Evolutionary conservation across 2,888 invertebrate species (phyloP).

Genomic region (Mylabris sibirica): DNA sequence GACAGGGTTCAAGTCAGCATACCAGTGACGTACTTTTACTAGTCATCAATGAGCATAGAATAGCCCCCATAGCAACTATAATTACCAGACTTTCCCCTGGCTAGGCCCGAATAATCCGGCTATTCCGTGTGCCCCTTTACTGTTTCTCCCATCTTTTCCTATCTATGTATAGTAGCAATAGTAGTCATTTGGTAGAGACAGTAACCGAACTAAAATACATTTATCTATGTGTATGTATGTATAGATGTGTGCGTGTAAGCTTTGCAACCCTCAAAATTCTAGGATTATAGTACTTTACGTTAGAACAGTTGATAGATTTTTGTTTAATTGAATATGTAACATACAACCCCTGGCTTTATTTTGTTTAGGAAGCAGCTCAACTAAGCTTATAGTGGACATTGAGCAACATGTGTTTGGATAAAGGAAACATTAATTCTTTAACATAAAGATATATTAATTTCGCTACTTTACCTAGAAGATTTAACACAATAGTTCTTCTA

Average conservation of each 20-base stretch:
- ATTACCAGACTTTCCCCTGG: conserved; percentile 58
- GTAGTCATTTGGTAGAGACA: conserved; percentile 39
- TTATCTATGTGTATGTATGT: conserved; percentile 40
- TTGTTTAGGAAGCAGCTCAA: conserved; percentile 55
- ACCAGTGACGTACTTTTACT: conserved; percentile 46
- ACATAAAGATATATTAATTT: conserved; percentile 26
- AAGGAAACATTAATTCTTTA: conserved; percentile 51
- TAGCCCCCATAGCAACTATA: conserved; percentile 58
- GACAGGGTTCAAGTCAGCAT: conserved; percentile 39
- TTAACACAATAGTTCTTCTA: background rate
- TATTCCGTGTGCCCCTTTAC: conserved; percentile 49
- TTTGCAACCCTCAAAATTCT: conserved; percentile 47
- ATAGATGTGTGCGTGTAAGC: conserved; percentile 40
- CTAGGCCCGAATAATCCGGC: conserved; percentile 56
- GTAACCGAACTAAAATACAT: conserved; percentile 41
- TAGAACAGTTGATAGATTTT: conserved; percentile 68
- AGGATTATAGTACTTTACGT: conserved; percentile 62
- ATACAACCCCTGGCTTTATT: conserved; percentile 56
- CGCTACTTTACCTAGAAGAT: conserved; percentile 11
- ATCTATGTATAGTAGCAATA: background rate
- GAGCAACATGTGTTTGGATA: conserved; percentile 61
- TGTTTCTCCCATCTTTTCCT: conserved; percentile 18
- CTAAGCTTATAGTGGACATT: conserved; percentile 58
- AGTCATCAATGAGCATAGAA: conserved; percentile 60
- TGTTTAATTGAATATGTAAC: conserved; percentile 79